A percentile compares a stretch with the other conserved stretches of the same genome.
Conservation (phyloP, 2,888 invertebrate genomes). For the Halocaridina rubra region DNA sequence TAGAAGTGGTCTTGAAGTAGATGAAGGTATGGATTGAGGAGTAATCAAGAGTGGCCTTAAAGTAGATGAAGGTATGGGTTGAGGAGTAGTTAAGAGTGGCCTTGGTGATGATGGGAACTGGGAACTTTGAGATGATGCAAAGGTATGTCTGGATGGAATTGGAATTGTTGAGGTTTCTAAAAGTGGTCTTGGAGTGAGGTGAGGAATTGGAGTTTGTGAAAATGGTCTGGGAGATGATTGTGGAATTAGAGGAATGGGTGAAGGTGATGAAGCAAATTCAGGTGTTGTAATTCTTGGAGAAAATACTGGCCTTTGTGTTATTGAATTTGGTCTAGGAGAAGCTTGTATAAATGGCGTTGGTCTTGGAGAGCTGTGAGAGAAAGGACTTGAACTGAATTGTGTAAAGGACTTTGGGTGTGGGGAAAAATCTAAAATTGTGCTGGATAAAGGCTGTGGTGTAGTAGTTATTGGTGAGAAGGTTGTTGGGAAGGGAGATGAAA, state of each 20-base stretch:
- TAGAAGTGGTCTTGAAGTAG: background rate
- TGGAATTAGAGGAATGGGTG: background rate
- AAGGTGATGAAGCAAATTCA: background rate
- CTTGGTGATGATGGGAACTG: background rate
- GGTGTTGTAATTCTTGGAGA: background rate
- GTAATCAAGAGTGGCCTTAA: background rate
- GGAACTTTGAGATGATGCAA: background rate
- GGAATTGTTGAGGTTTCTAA: background rate
- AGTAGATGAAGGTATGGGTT: background rate
- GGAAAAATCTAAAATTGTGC: background rate
- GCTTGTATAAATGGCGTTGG: background rate
- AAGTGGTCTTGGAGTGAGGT: background rate
- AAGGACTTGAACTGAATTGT: background rate
- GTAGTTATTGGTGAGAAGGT: background rate
- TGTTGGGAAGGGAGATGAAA: background rate
- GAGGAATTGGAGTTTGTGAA: background rate
- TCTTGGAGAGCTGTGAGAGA: background rate
- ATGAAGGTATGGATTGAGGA: background rate
- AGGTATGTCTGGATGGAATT: background rate
- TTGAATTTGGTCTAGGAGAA: background rate
- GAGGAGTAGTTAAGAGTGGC: background rate
- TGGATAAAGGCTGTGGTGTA: background rate
- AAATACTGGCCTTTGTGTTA: background rate
- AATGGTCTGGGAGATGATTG: conserved; percentile 14
- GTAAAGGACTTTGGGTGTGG: background rate